Percentiles rank a stretch among this genome's conserved stretches.
Conservation (phyloP, 2,888 invertebrate genomes). For the Oligia latruncula region DNA sequence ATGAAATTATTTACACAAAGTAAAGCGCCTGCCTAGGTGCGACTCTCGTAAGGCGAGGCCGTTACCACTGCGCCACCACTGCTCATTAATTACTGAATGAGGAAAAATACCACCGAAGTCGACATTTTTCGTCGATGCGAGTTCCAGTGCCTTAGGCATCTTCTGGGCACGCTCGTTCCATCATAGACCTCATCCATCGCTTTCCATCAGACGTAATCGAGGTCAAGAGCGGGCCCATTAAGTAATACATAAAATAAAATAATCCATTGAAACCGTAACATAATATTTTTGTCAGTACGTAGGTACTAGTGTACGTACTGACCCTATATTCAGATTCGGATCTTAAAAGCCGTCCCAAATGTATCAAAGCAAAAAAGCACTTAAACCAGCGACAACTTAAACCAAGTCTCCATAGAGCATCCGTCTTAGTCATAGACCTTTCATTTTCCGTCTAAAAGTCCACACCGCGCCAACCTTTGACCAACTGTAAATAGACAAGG, state of each 20-base stretch:
- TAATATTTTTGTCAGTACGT: background rate
- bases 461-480: slow-evolving; percentile 67
- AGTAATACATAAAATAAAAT: no score
- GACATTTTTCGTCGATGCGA: no score
- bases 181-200: no score
- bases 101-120: background rate
- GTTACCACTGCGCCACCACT: background rate
- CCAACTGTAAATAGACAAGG: slow-evolving; percentile 74
- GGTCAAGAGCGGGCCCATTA: no score
- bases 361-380: slow-evolving; percentile 48
- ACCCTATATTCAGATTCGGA: background rate
- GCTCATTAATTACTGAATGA: background rate
- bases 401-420: slow-evolving; percentile 39
- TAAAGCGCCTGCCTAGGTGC: background rate
- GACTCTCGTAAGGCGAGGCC: background rate
- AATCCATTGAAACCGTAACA: background rate
- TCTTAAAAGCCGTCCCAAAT: slow-evolving; percentile 14
- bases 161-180: no score
- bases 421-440: slow-evolving; percentile 46
- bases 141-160: no score
- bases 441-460: slow-evolving; percentile 58
- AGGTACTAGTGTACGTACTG: background rate
- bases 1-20: background rate
- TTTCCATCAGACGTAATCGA: no score
- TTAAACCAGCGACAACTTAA: slow-evolving; percentile 32